phyloP scores from a whole-genome alignment of 2,888 invertebrate genomes.

The Rhagophthalmus giganteus region DNA sequence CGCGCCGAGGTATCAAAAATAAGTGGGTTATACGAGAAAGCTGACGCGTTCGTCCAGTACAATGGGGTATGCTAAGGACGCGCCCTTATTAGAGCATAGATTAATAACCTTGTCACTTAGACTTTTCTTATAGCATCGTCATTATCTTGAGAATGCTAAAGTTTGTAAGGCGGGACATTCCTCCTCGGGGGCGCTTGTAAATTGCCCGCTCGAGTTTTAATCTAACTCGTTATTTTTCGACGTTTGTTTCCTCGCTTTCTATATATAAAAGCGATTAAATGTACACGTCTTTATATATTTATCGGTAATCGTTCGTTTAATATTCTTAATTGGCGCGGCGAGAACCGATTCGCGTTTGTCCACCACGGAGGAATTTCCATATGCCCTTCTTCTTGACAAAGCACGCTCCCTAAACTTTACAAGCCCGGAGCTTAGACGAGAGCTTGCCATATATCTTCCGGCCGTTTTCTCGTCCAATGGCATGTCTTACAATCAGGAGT shows the following conservation, averaged over 20 bases:
- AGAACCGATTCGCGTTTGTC: too few relatives aligned
- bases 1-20: slow-evolving; percentile 30
- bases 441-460: slow-evolving; percentile 48
- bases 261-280: slow-evolving; percentile 9
- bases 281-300: slow-evolving; percentile 5
- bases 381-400: slow-evolving; percentile 44
- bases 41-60: slow-evolving; percentile 33
- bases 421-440: slow-evolving; percentile 46
- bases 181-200: slow-evolving; percentile 27
- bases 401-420: slow-evolving; percentile 45
- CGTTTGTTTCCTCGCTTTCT: slow-evolving; percentile 22
- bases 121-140: slow-evolving; percentile 33
- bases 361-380: slow-evolving; percentile 44
- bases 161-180: slow-evolving; percentile 31
- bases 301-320: slow-evolving; percentile 16
- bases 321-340: too few relatives aligned
- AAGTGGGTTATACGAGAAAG: slow-evolving; percentile 27
- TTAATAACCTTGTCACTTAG: slow-evolving; percentile 34
- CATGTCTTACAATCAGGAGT: slow-evolving; percentile 49
- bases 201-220: slow-evolving; percentile 30
- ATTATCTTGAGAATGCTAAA: slow-evolving; percentile 30
- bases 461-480: slow-evolving; percentile 47
- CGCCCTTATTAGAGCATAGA: slow-evolving; percentile 34
- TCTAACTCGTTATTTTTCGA: slow-evolving; percentile 28
- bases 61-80: slow-evolving; percentile 32